Evolutionary conservation across 2,113 vertebrate species (phyloP).

Genomic region (Romanogobio albipinnatus): DNA sequence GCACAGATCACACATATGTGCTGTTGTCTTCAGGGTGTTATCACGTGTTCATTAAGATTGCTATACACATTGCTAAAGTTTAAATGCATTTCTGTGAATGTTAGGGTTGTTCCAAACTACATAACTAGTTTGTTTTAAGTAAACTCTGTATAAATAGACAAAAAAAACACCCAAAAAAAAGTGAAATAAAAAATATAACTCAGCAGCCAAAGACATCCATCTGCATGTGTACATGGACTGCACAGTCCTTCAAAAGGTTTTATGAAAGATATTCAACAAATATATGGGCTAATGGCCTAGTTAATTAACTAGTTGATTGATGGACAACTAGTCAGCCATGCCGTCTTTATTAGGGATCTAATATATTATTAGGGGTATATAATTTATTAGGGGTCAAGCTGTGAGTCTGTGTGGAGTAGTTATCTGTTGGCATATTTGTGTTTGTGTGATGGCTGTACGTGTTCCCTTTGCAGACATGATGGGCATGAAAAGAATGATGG

Average conservation of each 20-base stretch:
- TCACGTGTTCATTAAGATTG: background rate
- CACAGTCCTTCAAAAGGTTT: background rate
- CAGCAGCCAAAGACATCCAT: background rate
- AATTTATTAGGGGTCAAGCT: too few relatives aligned
- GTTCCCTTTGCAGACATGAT: conserved; percentile 83
- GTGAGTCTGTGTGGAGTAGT: background rate
- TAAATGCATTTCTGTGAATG: background rate
- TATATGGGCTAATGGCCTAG: background rate
- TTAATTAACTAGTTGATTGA: background rate
- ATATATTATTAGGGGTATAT: too few relatives aligned
- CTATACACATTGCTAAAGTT: background rate
- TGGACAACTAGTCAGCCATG: background rate
- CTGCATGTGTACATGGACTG: background rate
- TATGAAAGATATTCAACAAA: background rate
- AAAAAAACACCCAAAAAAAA: too few relatives aligned
- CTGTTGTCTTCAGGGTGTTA: background rate
- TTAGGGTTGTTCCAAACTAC: background rate
- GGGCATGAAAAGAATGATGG: conserved; percentile 98
- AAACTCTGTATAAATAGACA: background rate
- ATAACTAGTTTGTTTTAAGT: background rate
- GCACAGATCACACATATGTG: background rate
- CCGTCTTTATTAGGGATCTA: background rate
- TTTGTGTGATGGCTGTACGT: too few relatives aligned
- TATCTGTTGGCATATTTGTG: background rate
- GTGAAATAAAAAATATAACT: background rate